These are phyloP conservation scores for Eumerus sabulonum DNA, from an alignment of 2,888 invertebrate genomes.

Conservation along the genomic window DNA sequence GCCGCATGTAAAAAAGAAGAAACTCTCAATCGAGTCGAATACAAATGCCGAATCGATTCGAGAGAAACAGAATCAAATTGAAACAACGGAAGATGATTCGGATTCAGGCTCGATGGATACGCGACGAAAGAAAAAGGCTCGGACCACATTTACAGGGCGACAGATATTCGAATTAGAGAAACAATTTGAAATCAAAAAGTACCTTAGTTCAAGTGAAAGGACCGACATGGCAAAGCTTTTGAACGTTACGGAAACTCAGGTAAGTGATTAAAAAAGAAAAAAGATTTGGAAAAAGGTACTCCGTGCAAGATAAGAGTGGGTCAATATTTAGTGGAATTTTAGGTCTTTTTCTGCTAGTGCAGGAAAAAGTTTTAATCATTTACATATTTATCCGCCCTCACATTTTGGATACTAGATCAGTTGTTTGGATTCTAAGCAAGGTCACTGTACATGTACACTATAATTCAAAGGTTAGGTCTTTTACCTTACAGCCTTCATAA, in stretches of 20 bases:
- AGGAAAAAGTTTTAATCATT: too few relatives aligned
- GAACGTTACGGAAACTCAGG: slow-evolving; percentile 98
- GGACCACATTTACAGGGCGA: slow-evolving; percentile 96
- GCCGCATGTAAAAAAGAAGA: slow-evolving; percentile 76
- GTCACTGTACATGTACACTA: too few relatives aligned
- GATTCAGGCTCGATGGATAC: slow-evolving; percentile 81
- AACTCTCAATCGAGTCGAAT: slow-evolving; percentile 66
- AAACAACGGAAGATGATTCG: slow-evolving; percentile 80
- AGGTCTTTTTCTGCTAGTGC: too few relatives aligned
- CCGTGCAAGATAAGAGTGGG: too few relatives aligned
- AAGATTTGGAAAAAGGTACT: too few relatives aligned
- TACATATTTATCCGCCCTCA: too few relatives aligned
- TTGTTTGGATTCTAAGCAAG: too few relatives aligned
- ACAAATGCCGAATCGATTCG: slow-evolving; percentile 38
- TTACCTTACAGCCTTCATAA: too few relatives aligned
- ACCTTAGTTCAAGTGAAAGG: slow-evolving; percentile 95
- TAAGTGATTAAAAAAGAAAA: slow-evolving; percentile 80
- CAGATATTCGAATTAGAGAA: slow-evolving; percentile 98
- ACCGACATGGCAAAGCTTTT: slow-evolving; percentile 96
- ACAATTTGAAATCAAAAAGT: slow-evolving; percentile 97
- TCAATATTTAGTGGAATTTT: too few relatives aligned
- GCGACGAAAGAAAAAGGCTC: slow-evolving; percentile 89
- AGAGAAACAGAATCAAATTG: slow-evolving; percentile 69
- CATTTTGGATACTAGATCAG: too few relatives aligned
- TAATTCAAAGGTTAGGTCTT: too few relatives aligned